A percentile compares a stretch with the other conserved stretches of the same genome.
Conservation (phyloP, 2,797 vertebrate genomes). For the Pseudotriccus pelzelni region DNA sequence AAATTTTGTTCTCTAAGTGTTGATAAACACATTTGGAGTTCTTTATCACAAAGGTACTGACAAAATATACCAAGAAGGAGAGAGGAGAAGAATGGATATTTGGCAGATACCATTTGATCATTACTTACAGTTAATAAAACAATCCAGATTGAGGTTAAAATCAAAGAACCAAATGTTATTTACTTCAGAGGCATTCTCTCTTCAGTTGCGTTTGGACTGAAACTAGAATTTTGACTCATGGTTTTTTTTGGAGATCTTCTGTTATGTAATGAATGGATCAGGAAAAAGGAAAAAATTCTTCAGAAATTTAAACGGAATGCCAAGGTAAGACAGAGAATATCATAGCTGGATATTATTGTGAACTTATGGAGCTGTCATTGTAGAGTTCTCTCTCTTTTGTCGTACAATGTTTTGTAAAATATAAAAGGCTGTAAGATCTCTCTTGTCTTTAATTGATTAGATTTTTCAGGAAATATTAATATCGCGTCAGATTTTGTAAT, state of each 20-base stretch:
- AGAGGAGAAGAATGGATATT: constrained; percentile 7
- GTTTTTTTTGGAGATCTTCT: rapidly evolving
- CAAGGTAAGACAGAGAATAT: background rate
- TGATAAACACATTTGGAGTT: constrained; percentile 58
- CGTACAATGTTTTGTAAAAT: background rate
- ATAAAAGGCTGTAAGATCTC: background rate
- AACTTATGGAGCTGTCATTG: background rate
- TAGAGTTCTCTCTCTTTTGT: background rate
- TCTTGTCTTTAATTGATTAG: background rate
- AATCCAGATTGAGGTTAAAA: constrained; percentile 21
- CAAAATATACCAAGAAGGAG: constrained; percentile 8
- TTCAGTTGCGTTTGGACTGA: background rate
- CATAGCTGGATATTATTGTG: background rate
- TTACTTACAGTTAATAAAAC: constrained; percentile 37
- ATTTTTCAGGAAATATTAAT: background rate
- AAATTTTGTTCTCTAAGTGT: constrained; percentile 57
- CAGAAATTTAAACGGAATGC: background rate
- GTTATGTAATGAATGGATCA: background rate
- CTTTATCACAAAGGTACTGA: constrained; percentile 29
- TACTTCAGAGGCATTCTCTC: background rate
- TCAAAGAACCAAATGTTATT: constrained; percentile 45
- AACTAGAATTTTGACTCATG: background rate
- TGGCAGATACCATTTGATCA: constrained; percentile 21
- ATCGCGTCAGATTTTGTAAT: background rate
- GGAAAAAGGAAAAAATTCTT: background rate